Evolutionary conservation across 2,113 vertebrate genomes (phyloP).

Genomic region (Sapayoa aenigma): DNA sequence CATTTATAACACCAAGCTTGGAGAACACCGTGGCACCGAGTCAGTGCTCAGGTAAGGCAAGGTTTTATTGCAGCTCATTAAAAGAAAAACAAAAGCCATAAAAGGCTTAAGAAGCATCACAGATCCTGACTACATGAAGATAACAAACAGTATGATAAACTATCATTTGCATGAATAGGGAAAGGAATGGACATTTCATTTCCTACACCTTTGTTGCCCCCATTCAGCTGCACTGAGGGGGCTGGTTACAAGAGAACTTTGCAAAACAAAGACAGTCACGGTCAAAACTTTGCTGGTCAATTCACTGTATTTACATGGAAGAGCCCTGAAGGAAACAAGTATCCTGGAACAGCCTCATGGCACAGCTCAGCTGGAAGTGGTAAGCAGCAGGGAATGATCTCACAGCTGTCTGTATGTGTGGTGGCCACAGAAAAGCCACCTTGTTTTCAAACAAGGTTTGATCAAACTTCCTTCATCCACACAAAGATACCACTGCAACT

Average conservation of each 20-base stretch:
- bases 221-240: slow-evolving; percentile 54
- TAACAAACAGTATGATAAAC: slow-evolving; percentile 64
- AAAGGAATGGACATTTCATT: slow-evolving; percentile 68
- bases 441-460: not conserved
- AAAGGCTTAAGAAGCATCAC: slow-evolving; percentile 38
- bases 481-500: not conserved
- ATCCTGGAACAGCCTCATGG: not conserved
- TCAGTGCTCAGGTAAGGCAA: not conserved
- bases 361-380: not conserved
- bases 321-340: slow-evolving; percentile 6
- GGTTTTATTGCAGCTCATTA: slow-evolving; percentile 49
- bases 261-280: slow-evolving; percentile 78
- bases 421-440: not conserved
- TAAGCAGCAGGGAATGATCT: not conserved
- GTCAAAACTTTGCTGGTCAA: slow-evolving; percentile 72
- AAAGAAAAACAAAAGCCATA: slow-evolving; percentile 17
- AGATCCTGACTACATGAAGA: slow-evolving; percentile 28
- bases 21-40: not conserved
- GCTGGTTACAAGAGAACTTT: slow-evolving; percentile 73
- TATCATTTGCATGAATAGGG: slow-evolving; percentile 67
- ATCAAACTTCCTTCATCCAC: not conserved
- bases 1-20: not conserved
- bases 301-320: slow-evolving; percentile 65
- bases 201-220: slow-evolving; percentile 70
- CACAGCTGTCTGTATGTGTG: not conserved